A percentile compares a stretch with the other conserved stretches of the same genome.
These are phyloP conservation scores for Dioctria linearis DNA, from an alignment of 2,888 invertebrate species.

Conservation along the genomic window DNA sequence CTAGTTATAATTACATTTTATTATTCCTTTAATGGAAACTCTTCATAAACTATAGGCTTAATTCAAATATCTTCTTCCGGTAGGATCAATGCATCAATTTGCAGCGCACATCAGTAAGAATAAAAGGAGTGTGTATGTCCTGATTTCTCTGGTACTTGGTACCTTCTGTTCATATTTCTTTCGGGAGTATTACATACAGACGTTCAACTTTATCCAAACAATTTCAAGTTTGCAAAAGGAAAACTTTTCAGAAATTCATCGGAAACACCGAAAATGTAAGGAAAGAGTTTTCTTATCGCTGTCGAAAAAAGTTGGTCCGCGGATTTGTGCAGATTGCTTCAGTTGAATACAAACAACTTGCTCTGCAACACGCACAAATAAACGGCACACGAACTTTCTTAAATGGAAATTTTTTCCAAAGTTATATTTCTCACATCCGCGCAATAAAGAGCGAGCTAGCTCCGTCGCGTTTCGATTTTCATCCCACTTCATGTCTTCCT, in stretches of 20 bases:
- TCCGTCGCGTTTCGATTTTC: slow-evolving; percentile 36
- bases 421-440: slow-evolving; percentile 44
- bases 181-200: slow-evolving; percentile 29
- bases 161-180: slow-evolving; percentile 45
- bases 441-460: slow-evolving; percentile 11
- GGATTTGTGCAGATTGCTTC: slow-evolving; percentile 50
- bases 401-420: slow-evolving; percentile 55
- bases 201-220: slow-evolving; percentile 51
- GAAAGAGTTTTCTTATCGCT: slow-evolving; percentile 48
- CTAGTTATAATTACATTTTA: too few species aligned
- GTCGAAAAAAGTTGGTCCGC: slow-evolving; percentile 46
- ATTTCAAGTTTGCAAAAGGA: slow-evolving; percentile 44
- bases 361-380: slow-evolving; percentile 40
- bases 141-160: slow-evolving; percentile 38
- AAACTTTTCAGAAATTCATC: slow-evolving; percentile 47
- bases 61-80: slow-evolving; percentile 29
- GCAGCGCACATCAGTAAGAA: slow-evolving; percentile 21
- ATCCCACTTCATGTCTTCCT: slow-evolving; percentile 31
- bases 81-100: slow-evolving; percentile 32
- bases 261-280: slow-evolving; percentile 50
- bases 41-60: neutral
- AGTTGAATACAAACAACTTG: slow-evolving; percentile 47
- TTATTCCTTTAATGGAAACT: too few species aligned
- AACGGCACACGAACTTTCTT: slow-evolving; percentile 54
- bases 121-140: slow-evolving; percentile 18